These are phyloP conservation scores for Sweltsa coloradensis DNA, from an alignment of 1,140 invertebrate species.

Conservation along the genomic window DNA sequence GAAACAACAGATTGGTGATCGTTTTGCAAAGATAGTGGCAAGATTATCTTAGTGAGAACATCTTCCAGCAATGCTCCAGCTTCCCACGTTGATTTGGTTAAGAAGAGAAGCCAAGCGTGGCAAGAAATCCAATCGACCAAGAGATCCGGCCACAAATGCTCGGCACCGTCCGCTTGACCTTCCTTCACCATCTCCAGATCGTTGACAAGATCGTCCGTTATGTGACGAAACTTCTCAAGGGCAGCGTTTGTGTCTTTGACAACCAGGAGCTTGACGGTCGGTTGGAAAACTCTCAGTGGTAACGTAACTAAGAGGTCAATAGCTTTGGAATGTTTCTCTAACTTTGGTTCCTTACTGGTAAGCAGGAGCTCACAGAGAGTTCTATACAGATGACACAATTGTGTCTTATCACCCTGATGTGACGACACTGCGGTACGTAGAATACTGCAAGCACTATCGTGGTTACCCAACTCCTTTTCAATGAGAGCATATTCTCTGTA, in stretches of 20 bases:
- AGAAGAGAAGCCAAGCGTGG: conserved; percentile 36
- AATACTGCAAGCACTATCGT: conserved; percentile 23
- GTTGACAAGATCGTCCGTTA: conserved; percentile 12
- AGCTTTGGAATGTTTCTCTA: too few species aligned
- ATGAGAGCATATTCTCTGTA: conserved; percentile 49
- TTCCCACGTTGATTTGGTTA: conserved; percentile 24
- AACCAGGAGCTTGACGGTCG: too few species aligned
- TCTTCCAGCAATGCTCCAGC: conserved; percentile 27
- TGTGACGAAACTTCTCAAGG: conserved; percentile 22
- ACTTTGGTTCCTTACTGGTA: too few species aligned
- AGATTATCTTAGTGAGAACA: conserved; percentile 17
- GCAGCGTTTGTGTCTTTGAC: conserved; percentile 14
- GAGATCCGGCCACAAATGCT: conserved; percentile 37
- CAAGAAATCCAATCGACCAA: conserved; percentile 39
- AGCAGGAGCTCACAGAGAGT: conserved; percentile 33
- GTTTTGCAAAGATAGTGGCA: background rate
- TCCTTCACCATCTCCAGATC: background rate
- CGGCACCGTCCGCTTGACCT: conserved; percentile 9
- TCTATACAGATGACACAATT: conserved; percentile 31
- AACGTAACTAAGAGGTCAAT: too few species aligned
- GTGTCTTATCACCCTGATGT: conserved; percentile 21
- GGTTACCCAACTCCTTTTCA: conserved; percentile 37
- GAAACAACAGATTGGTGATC: background rate
- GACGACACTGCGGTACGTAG: conserved; percentile 6
- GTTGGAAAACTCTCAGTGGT: background rate